Evolutionary conservation across 2,797 vertebrate genomes (phyloP).

Genomic region (Alosa sapidissima): DNA sequence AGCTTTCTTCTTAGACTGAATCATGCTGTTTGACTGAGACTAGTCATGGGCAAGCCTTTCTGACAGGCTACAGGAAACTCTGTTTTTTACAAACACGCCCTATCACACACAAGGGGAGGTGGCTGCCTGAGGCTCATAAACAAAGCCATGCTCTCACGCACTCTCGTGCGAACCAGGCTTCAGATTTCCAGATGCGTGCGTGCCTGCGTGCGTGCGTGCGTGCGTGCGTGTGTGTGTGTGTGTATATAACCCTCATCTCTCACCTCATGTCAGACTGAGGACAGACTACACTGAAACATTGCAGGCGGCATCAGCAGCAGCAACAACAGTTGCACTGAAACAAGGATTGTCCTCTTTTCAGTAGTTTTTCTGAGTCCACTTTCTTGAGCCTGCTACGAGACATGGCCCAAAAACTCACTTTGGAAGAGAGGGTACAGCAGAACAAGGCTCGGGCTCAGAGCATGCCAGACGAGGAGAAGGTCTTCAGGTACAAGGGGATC

Average conservation of each 20-base stretch:
- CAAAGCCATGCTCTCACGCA: not conserved
- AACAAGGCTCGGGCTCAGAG: constrained; percentile 43
- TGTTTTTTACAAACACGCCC: not conserved
- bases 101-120: not conserved
- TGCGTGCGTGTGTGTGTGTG: not conserved
- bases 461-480: constrained; percentile 58
- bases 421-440: not conserved
- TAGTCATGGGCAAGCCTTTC: not conserved
- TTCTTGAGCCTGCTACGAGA: not conserved
- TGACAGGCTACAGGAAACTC: not conserved
- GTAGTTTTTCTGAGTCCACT: too few species aligned
- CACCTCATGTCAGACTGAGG: not conserved
- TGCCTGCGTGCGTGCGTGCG: not conserved
- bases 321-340: not conserved
- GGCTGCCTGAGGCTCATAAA: not conserved
- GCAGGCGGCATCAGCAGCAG: not conserved
- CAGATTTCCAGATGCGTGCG: not conserved
- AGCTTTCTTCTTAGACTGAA: too few species aligned
- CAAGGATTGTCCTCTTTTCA: not conserved
- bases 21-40: not conserved
- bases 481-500: constrained; percentile 61
- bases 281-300: not conserved
- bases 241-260: not conserved
- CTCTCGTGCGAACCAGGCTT: not conserved
- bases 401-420: not conserved